Conservation (phyloP, 2,888 invertebrate genomes). For the Tenthredo distinguenda region DNA sequence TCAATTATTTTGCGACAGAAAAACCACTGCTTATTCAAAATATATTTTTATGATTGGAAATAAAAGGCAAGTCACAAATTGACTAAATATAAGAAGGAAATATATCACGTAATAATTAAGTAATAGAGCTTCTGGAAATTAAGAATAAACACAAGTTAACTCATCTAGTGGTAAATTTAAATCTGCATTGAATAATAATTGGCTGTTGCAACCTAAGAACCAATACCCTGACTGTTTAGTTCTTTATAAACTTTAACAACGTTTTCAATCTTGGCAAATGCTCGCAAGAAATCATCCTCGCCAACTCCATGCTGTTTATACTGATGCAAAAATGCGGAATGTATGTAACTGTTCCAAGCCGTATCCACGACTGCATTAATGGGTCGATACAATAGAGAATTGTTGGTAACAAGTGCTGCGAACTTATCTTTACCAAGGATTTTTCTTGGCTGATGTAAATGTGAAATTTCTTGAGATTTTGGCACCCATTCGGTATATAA, state of each 20-base stretch:
- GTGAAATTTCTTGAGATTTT: constrained; percentile 69
- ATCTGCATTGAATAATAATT: not conserved
- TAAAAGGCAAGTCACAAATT: not conserved
- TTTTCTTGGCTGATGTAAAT: constrained; percentile 75
- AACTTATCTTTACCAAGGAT: constrained; percentile 77
- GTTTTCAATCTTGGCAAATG: constrained; percentile 79
- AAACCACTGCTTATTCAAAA: not conserved
- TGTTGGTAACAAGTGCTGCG: constrained; percentile 78
- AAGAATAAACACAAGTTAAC: not conserved
- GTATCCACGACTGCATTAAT: constrained; percentile 77
- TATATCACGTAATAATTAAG: not conserved
- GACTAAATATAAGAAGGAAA: not conserved
- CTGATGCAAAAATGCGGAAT: constrained; percentile 80
- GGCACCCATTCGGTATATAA: constrained; percentile 77
- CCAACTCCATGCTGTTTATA: constrained; percentile 79
- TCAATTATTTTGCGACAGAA: not conserved
- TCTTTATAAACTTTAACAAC: constrained; percentile 77
- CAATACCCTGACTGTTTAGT: constrained; percentile 59
- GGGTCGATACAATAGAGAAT: constrained; percentile 74
- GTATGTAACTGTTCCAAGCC: constrained; percentile 78
- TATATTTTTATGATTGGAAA: not conserved
- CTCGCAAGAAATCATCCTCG: constrained; percentile 78
- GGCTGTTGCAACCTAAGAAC: not conserved
- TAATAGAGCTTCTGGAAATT: not conserved
- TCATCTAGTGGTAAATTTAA: not conserved